These are phyloP conservation scores for Ophiothrix spiculata DNA, from an alignment of 35 echinoderm and acorn worm species.

Conservation along the genomic window DNA sequence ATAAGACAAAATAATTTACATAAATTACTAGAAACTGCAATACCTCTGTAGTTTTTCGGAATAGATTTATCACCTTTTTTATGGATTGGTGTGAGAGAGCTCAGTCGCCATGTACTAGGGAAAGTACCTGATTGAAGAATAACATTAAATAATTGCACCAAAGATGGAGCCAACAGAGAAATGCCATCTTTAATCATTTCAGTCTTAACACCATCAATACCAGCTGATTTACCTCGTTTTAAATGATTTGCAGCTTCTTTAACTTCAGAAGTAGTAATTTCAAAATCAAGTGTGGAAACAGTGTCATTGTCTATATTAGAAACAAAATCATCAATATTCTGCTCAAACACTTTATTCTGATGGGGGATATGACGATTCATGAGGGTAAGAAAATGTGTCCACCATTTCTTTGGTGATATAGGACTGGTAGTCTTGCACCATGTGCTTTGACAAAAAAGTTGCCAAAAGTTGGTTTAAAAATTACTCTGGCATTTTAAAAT, in stretches of 20 bases:
- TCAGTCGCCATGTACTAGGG: background rate
- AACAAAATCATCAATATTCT: background rate
- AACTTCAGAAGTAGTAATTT: background rate
- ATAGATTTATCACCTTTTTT: background rate
- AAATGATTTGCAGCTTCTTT: background rate
- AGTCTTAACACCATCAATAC: background rate
- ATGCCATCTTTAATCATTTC: background rate
- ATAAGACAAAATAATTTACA: no score
- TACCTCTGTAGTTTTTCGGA: background rate
- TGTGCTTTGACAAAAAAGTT: no score
- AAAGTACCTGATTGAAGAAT: no score
- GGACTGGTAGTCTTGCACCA: no score
- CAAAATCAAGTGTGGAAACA: background rate
- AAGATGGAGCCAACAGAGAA: background rate
- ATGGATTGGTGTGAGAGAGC: background rate
- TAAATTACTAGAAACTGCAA: no score
- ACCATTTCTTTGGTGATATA: background rate
- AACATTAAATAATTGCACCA: background rate
- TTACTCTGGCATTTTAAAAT: no score
- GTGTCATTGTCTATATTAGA: background rate
- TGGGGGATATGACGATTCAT: background rate
- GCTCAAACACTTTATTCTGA: background rate
- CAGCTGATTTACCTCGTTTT: background rate
- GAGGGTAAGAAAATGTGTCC: background rate
- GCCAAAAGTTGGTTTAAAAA: no score